These are phyloP conservation scores for Ridgeia piscesae DNA, from an alignment of 1,140 invertebrate species.

Conservation along the genomic window DNA sequence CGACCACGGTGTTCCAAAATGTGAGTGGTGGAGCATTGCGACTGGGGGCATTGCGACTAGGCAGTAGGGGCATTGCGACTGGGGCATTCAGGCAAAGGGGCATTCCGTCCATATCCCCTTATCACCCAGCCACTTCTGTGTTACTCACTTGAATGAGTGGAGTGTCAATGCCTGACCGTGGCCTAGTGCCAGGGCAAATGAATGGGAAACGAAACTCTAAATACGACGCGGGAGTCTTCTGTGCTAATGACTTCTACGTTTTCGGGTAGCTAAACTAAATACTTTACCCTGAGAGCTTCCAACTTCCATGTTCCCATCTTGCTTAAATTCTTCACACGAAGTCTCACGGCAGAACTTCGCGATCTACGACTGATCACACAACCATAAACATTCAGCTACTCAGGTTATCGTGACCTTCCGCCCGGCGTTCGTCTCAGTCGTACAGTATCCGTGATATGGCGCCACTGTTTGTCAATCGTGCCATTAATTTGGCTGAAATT, in stretches of 20 bases:
- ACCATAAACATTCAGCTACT: not conserved
- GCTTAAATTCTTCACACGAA: not conserved
- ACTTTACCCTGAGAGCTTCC: not conserved
- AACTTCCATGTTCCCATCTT: not conserved
- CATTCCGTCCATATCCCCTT: too few relatives aligned
- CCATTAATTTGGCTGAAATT: too few relatives aligned
- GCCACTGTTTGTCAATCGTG: not conserved
- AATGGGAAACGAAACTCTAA: not conserved
- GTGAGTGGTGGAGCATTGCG: too few relatives aligned
- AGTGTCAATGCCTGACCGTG: too few relatives aligned
- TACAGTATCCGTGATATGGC: not conserved
- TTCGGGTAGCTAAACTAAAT: not conserved
- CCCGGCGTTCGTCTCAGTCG: not conserved
- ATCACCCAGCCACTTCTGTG: too few relatives aligned
- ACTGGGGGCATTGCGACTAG: too few relatives aligned
- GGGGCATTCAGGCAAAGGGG: too few relatives aligned
- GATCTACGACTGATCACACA: not conserved
- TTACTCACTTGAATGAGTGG: too few relatives aligned
- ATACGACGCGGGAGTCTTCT: not conserved
- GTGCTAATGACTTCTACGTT: not conserved
- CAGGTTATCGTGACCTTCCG: not conserved
- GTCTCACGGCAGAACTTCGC: not conserved
- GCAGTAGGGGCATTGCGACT: too few relatives aligned
- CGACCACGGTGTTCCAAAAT: too few relatives aligned
- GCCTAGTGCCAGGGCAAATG: too few relatives aligned